Evolutionary conservation across 2,113 vertebrate species (phyloP), one percentile per base, ranked within the genome.

Genomic region (Hippocampus zosterae): DNA sequence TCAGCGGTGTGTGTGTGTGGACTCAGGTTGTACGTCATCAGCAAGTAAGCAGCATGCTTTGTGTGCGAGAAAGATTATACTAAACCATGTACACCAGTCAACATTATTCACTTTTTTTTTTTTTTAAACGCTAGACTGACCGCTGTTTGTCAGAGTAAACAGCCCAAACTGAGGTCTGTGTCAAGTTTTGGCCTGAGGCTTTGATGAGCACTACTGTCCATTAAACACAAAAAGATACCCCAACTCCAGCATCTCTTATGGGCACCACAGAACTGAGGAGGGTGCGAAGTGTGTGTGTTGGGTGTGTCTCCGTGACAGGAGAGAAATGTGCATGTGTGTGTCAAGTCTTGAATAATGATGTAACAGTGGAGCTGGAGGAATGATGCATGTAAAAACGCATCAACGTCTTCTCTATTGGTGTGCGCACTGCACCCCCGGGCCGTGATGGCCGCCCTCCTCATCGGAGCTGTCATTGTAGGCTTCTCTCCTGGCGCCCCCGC

Each of bases 391-490:
- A 67, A 81, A 74, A 82, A 66, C 73, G 65, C 25, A 65, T 67
- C 50, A 55, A 44, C 68, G 56, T 88, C 81, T 82, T 76, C 16
- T 78, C 88, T 92, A 99, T 92, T 99, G 97, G 83, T 99, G 97
- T 86, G 97, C 96, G 77, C 97, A 99, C 90, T 98, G 97, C 76
- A 99, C 97, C 81, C 97, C 97, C 52, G 95, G 96, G 73, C 97
- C 96, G 29, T 98, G 96, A 73, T 96, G 95, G 79, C 95, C 94
- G 50, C 95, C 94, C 86, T 99, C 97, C 71, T 99, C 97, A 78
- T 98, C 97, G 64, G 96, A 99, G 81, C 97, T 98, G 90, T 99
- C 96, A 0, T 98, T 97, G 71, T 99, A 99, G 21, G 96, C 97
- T 86, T 98, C 96, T 62, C 95, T 94, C 74, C 96, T 92, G 83